These are phyloP conservation scores for Agelaius phoeniceus DNA, from an alignment of 2,113 vertebrate species.

Conservation along the genomic window DNA sequence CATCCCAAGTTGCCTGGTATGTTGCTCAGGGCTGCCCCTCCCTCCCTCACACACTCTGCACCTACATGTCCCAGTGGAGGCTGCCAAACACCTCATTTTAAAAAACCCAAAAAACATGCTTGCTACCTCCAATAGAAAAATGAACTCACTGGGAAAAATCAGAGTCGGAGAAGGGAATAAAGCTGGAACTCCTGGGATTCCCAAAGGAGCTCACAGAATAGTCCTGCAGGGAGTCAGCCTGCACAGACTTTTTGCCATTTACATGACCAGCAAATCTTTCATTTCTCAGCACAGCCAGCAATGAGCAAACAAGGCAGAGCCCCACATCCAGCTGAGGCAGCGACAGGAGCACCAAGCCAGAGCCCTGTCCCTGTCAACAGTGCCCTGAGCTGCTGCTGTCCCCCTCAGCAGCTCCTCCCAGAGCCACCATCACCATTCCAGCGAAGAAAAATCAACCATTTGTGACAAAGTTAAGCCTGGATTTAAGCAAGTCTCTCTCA, in stretches of 20 bases:
- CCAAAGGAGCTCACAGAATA: neutral
- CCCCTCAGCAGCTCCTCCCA: neutral
- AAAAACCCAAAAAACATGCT: neutral
- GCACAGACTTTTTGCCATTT: neutral
- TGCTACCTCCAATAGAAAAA: neutral
- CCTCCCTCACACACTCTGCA: constrained; percentile 5
- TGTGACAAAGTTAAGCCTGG: neutral
- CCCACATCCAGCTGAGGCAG: neutral
- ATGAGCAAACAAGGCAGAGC: neutral
- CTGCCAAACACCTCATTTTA: constrained; percentile 35
- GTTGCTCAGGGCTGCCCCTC: constrained; percentile 37
- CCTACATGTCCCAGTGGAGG: neutral
- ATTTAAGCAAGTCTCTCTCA: neutral
- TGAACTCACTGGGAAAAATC: neutral
- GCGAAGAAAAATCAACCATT: neutral
- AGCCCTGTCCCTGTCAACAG: neutral
- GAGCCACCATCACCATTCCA: neutral
- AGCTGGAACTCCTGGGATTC: neutral
- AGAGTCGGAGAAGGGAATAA: neutral
- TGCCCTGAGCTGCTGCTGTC: neutral
- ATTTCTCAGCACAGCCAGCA: neutral
- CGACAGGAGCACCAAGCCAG: neutral
- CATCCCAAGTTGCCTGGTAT: neutral
- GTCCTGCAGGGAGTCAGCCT: neutral
- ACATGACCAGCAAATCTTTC: neutral